These are phyloP conservation scores for Peromyscus polionotus DNA, from an alignment of 2,113 vertebrate species.

Conservation along the genomic window DNA sequence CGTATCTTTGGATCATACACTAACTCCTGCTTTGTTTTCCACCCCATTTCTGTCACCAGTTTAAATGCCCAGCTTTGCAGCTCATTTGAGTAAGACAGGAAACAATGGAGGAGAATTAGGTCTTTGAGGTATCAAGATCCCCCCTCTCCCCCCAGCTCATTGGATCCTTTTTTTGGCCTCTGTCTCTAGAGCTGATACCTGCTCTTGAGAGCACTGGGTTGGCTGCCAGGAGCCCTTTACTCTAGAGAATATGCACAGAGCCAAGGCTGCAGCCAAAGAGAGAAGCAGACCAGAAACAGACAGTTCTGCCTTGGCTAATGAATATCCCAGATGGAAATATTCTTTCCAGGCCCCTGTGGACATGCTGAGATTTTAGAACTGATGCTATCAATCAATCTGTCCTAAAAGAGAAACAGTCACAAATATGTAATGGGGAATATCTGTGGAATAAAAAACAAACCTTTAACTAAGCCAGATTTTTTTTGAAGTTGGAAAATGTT, in stretches of 20 bases:
- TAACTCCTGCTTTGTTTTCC: conserved; percentile 60
- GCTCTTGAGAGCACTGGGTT: background rate
- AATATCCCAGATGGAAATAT: conserved; percentile 72
- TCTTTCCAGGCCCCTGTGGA: background rate
- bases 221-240: background rate
- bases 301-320: conserved; percentile 66
- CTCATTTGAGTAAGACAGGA: background rate
- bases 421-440: conserved; percentile 72
- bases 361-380: conserved; percentile 73
- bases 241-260: background rate
- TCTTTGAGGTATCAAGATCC: background rate
- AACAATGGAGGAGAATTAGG: background rate
- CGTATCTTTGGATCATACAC: background rate
- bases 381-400: conserved; percentile 80
- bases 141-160: background rate
- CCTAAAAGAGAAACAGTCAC: conserved; percentile 72
- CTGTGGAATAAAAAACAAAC: conserved; percentile 39
- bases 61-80: conserved; percentile 50
- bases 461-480: conserved; percentile 67
- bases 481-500: conserved; percentile 73
- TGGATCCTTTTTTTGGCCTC: background rate
- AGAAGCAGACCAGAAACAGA: conserved; percentile 46
- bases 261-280: background rate
- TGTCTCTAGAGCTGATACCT: background rate
- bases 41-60: conserved; percentile 34